These are phyloP conservation scores for Rousettus madagascariensis DNA, from an alignment of 2,797 vertebrate species.

Conservation along the genomic window DNA sequence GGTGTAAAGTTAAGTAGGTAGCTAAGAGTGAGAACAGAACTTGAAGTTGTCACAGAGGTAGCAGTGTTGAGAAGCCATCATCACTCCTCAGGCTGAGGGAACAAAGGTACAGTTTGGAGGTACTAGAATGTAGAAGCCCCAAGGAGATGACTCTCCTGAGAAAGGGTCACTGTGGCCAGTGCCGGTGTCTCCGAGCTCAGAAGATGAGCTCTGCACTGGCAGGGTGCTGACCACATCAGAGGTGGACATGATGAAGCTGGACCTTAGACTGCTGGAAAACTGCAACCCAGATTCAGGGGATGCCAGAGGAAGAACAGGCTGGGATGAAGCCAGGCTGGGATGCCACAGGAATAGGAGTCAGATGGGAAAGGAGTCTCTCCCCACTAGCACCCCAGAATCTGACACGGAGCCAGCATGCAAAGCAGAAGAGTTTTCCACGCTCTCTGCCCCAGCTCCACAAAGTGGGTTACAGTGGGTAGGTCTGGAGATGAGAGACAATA, in stretches of 20 bases:
- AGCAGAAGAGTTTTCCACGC: background rate
- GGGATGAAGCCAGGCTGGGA: background rate
- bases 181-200: background rate
- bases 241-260: background rate
- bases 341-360: background rate
- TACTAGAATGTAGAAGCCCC: background rate
- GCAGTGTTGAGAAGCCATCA: background rate
- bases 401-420: background rate
- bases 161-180: background rate
- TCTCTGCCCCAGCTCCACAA: background rate
- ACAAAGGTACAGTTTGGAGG: background rate
- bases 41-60: background rate
- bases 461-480: too few relatives aligned
- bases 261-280: background rate
- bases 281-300: background rate
- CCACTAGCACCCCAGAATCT: background rate
- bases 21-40: background rate
- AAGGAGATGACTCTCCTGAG: background rate
- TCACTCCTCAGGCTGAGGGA: background rate
- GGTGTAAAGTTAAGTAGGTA: background rate
- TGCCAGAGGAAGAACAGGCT: background rate
- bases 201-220: background rate
- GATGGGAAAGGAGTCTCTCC: background rate
- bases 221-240: background rate
- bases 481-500: background rate